Percentiles rank a stretch among this genome's conserved stretches.
phyloP scores from a whole-genome alignment of 2,888 invertebrate species.

The Meliscaeva auricollis region DNA sequence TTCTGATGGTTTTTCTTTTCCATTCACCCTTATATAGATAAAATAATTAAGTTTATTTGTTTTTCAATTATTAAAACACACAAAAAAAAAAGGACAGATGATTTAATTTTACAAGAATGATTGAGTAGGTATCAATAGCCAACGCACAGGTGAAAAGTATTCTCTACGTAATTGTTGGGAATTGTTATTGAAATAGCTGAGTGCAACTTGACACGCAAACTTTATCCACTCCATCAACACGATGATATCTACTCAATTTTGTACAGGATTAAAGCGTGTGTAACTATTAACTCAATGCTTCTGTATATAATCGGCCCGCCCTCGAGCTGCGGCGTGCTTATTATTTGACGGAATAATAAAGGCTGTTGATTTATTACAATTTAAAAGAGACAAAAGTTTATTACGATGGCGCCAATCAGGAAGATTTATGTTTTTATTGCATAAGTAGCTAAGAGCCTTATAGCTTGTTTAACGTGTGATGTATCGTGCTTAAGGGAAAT shows the following conservation, averaged over 20 bases:
- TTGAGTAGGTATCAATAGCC: constrained; percentile 2
- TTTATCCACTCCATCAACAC: constrained; percentile 38
- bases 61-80: neutral
- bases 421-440: constrained; percentile 65
- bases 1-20: neutral
- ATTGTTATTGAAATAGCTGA: constrained; percentile 46
- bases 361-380: constrained; percentile 37
- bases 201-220: constrained; percentile 55
- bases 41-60: neutral
- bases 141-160: constrained; percentile 15
- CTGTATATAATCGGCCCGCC: neutral
- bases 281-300: constrained; percentile 8
- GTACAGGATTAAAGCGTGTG: neutral
- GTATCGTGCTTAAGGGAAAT: constrained; percentile 1
- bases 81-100: constrained; percentile 17
- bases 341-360: constrained; percentile 21
- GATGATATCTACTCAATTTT: neutral
- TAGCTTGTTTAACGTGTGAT: neutral
- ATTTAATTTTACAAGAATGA: constrained; percentile 15
- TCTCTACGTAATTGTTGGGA: constrained; percentile 38
- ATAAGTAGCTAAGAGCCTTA: neutral
- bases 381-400: constrained; percentile 47
- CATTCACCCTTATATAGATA: neutral
- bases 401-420: constrained; percentile 59
- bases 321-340: neutral